Base-by-base conservation (phyloP, 2,113 vertebrate species). In the Gallinago media region DNA sequence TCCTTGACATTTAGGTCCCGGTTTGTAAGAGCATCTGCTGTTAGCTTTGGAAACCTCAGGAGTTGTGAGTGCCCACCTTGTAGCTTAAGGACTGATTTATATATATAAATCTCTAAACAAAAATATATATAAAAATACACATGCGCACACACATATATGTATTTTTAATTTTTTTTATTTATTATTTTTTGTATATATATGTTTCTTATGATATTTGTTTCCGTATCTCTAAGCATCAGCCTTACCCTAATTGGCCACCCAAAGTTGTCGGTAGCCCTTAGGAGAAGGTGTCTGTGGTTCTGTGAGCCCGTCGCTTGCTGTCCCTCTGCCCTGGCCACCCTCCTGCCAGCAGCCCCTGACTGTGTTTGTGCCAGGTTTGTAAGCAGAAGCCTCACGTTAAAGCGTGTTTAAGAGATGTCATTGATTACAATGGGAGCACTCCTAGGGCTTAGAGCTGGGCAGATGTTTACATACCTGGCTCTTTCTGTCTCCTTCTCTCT, bases 381-480 rank as follows among this genome's bases (percentile, higher is more conserved):
- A 88, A 96, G 95, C 94, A 90, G 8, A 77, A 90, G 65, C 72
- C 65, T 86, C 76, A 61, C 5, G 49, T 90, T 93, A 68, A 68
- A 92, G 59, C 70, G 2, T 93, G 95, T 93, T 88, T 86, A 80
- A 93, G 78, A 96, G 92, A 93, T 93, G 75, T 36, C 50, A 79
- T 88, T 96, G 96, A 94, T 97, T 95, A 91, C 82, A 95, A 25
- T 0, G 1, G 65, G 79, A 94, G 78, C 72, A 42, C 88, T 96
- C 88, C 88, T 75, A 29, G 65, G 85, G 88, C 94, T 91, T 93
- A 84, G 90, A 84, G 96, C 92, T 86, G 44, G 70, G 55, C 85
- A 83, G 86, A 72, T 95, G 96, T 94, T 96, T 96, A 97, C 92
- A 96, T 95, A 95, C 92, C 96, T 92, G 93, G n/a, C 89, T 84